Evolutionary conservation across 2,113 vertebrate species (phyloP), one percentile per base, ranked within the genome.

Genomic region (Gasterosteus aculeatus): DNA sequence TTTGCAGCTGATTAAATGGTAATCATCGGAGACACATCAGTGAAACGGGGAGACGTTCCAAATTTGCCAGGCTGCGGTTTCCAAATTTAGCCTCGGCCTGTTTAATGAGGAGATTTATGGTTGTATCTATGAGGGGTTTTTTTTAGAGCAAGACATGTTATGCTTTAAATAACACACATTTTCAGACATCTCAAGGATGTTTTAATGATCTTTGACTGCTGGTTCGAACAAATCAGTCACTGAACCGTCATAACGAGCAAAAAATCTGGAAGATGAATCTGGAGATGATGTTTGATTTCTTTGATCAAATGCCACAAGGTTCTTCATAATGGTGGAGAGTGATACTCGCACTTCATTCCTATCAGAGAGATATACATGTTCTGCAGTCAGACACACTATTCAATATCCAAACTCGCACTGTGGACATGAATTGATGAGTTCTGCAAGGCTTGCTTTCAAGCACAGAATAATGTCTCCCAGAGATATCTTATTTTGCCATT

Each of bases 1-100:
- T 94, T 94, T 92, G 90, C 88, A 82, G 87, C 84, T 92, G 91
- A 93, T 94, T 93, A 93, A 92, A 92, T 88, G 86, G 80, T 90
- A 88, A 92, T 92, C 92, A 91, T 89, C 79, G 62, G 91, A 91
- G 92, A 93, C 76, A 72, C 78, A 88, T 90, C 82, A 79, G 81
- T 67, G 81, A 82, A 86, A 85, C 59, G 47, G 71, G 70, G 72
- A 88, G 73, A 71, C 71, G 62, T 86, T 67, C 31, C 49, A 58
- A 80, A 79, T 76, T 83, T 83, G 80, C 71, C 69, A 83, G 78
- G 63, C 81, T 82, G 72, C 64, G 73, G 39, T 76, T 90, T 90
- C 86, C 88, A 91, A 88, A 82, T 90, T 77, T 89, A 87, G 75
- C 72, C 35, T 26, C 70, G 67, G 46, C 72, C 72, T 72, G 68